Percentiles rank a stretch among this genome's conserved stretches.
These are phyloP conservation scores for Lepetodrilus schrolli DNA, from an alignment of 2,888 invertebrate genomes.

Conservation along the genomic window DNA sequence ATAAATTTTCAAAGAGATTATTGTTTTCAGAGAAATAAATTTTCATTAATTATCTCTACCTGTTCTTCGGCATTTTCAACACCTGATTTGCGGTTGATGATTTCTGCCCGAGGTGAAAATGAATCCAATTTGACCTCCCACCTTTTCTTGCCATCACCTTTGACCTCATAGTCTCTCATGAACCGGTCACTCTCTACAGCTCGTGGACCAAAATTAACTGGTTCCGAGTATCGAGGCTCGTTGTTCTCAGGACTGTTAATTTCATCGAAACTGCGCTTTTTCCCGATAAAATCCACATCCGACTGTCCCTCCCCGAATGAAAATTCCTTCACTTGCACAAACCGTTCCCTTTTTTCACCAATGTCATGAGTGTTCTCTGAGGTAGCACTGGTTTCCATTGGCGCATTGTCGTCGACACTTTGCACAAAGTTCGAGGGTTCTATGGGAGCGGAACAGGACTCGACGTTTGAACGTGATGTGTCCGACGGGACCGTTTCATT, in stretches of 20 bases:
- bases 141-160: conserved; percentile 41
- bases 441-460: background rate
- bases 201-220: conserved; percentile 60
- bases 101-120: conserved; percentile 46
- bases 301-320: background rate
- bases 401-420: background rate
- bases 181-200: conserved; percentile 58
- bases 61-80: conserved; percentile 50
- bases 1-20: background rate
- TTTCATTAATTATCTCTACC: too few species aligned
- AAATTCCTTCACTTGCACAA: background rate
- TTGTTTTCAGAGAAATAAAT: background rate
- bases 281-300: background rate
- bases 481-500: conserved; percentile 42
- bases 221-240: background rate
- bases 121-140: conserved; percentile 52
- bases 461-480: conserved; percentile 40
- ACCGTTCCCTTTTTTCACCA: background rate
- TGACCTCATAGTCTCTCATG: conserved; percentile 63
- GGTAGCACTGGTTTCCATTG: background rate
- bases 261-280: background rate
- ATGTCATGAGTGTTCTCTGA: background rate
- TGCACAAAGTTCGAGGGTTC: conserved; percentile 2
- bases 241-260: background rate
- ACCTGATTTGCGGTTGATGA: conserved; percentile 41